A percentile compares a stretch with the other conserved stretches of the same genome.
phyloP scores from a whole-genome alignment of 1,140 invertebrate species.

The Prorops nasuta region DNA sequence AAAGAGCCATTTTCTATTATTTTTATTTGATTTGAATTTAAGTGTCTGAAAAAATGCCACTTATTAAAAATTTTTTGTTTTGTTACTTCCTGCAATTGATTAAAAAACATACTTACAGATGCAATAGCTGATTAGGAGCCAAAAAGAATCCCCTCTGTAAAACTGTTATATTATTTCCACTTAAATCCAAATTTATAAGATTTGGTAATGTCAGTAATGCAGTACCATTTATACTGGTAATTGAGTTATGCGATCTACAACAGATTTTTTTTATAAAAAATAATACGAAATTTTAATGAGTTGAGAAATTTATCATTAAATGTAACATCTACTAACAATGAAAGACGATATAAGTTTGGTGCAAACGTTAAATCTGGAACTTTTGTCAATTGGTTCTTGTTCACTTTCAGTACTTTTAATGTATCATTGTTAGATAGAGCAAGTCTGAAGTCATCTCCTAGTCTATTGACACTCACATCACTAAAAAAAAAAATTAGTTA shows the following conservation, averaged over 20 bases:
- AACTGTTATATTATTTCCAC: slow-evolving; percentile 63
- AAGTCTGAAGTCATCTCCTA: slow-evolving; percentile 48
- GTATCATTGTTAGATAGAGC: slow-evolving; percentile 44
- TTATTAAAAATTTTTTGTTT: slow-evolving; percentile 9
- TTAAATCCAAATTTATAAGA: slow-evolving; percentile 63
- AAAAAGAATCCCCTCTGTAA: slow-evolving; percentile 58
- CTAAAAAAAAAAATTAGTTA: slow-evolving; percentile 30
- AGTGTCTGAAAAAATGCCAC: slow-evolving; percentile 60
- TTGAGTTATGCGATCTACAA: slow-evolving; percentile 64
- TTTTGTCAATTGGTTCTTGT: slow-evolving; percentile 45
- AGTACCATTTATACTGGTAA: slow-evolving; percentile 60
- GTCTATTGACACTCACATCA: slow-evolving; percentile 46
- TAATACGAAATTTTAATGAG: slow-evolving; percentile 21
- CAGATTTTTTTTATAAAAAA: slow-evolving; percentile 35
- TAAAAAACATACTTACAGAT: slow-evolving; percentile 51
- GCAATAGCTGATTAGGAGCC: slow-evolving; percentile 44
- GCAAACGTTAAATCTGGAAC: slow-evolving; percentile 42
- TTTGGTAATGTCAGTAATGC: slow-evolving; percentile 63
- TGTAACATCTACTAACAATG: slow-evolving; percentile 38
- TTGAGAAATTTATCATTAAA: background rate
- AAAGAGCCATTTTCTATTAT: slow-evolving; percentile 68
- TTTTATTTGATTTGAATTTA: slow-evolving; percentile 75
- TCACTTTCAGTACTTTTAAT: slow-evolving; percentile 51
- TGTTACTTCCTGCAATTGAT: slow-evolving; percentile 6
- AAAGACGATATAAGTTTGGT: slow-evolving; percentile 43